Base-by-base conservation (phyloP, 2,888 invertebrate genomes). In the Neuroscelio doddi region DNA sequence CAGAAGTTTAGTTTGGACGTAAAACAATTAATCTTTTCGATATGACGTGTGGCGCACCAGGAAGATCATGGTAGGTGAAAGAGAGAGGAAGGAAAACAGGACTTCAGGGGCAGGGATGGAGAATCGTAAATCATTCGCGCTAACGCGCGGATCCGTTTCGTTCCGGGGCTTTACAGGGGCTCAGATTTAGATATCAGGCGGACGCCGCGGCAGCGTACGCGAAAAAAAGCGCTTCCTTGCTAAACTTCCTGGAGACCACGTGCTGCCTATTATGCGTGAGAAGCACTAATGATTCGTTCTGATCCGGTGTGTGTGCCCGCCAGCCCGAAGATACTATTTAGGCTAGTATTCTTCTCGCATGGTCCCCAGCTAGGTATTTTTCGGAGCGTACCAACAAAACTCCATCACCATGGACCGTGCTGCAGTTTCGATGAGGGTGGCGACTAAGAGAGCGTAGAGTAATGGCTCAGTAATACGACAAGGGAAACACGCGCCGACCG, bases 211-310 rank as follows among this genome's bases (percentile, higher is more conserved):
- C 29, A 46, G 34, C 44, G 12, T 39, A 41, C 26, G 38, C 41
- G 68, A 70, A 74, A 73, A 73, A 72, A 76, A 72, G 74, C 71
- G 69, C 71, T 74, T 76, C 74, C 75, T 73, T 57, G 75, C 72
- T 78, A 79, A 83, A 82, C 80, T 83, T 83, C 83, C 83, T 79
- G 80, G 71, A 78, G 78, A 75, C 75, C 76, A 74, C 72, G 78
- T 74, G 75, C 57, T 65, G 26, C 29, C 70, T 67, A 79, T 81
- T 81, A 77, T 79, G 65, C 70, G 71, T 63, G 57, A 52, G 70
- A 63, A 72, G 68, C 74, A 75, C 79, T 82, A 82, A 82, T 81
- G 83, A 82, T 81, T 80, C 81, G 79, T 81, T 74, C 76, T 80
- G 78, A 83, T 82, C 82, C 82, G 82, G 80, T 69, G 59, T 52